phyloP scores from a whole-genome alignment of 2,113 vertebrate species.

The Nasalis larvatus region DNA sequence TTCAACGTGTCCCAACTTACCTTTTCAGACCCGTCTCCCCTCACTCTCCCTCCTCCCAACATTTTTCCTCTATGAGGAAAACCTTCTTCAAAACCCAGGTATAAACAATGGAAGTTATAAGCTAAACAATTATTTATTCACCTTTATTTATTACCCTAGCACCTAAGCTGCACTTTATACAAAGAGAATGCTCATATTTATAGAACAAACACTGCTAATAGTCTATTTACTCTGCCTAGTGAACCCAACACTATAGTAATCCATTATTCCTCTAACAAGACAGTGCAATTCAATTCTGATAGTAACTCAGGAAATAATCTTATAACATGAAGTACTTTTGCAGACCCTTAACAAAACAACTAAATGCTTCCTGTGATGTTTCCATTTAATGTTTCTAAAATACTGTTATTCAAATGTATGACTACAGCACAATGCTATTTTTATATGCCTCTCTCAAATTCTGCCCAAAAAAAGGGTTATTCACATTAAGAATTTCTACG shows the following conservation, averaged over 20 bases:
- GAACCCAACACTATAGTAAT: not conserved
- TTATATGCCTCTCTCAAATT: slow-evolving; percentile 30
- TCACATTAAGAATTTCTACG: slow-evolving; percentile 40
- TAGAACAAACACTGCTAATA: not conserved
- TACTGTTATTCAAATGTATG: slow-evolving; percentile 39
- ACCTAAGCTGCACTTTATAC: not conserved
- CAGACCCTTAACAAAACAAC: slow-evolving; percentile 37
- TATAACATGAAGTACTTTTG: slow-evolving; percentile 23
- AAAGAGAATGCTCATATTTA: not conserved
- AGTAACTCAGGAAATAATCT: slow-evolving; percentile 51
- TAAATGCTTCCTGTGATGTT: slow-evolving; percentile 22
- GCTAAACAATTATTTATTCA: not conserved
- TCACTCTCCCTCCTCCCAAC: not conserved
- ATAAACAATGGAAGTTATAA: not conserved
- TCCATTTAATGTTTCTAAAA: slow-evolving; percentile 44
- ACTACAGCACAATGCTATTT: slow-evolving; percentile 1
- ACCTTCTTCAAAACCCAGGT: not conserved
- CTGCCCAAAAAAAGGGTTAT: not conserved
- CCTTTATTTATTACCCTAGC: not conserved
- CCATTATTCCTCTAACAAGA: not conserved
- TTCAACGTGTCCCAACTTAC: not conserved
- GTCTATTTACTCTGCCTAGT: not conserved
- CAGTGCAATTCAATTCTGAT: slow-evolving; percentile 51
- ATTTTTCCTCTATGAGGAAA: not conserved
- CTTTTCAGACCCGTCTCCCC: not conserved